A percentile compares a stretch with the other conserved stretches of the same genome.
Conservation (phyloP, 2,113 vertebrate genomes). For the Excalfactoria chinensis region DNA sequence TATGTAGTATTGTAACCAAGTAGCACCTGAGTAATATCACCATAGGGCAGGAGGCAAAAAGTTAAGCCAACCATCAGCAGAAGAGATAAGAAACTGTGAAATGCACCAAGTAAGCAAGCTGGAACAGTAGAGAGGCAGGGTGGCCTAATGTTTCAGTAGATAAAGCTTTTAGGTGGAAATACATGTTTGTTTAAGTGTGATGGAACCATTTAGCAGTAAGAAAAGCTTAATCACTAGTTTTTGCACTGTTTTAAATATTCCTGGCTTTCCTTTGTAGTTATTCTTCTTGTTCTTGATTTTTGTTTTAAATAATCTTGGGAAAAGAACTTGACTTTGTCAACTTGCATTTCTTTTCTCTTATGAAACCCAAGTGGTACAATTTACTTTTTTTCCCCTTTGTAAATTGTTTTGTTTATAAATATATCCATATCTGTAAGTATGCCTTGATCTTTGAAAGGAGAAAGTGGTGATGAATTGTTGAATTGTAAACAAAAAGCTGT, state of each 20-base stretch:
- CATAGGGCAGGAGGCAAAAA: conserved; percentile 22
- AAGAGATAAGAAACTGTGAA: not conserved
- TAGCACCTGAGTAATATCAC: conserved; percentile 31
- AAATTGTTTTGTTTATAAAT: not conserved
- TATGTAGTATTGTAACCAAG: not conserved
- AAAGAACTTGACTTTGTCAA: not conserved
- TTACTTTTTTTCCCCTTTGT: not conserved
- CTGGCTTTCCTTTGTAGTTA: not conserved
- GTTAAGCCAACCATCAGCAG: not conserved
- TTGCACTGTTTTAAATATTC: not conserved
- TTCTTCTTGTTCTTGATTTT: not conserved
- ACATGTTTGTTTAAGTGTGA: not conserved
- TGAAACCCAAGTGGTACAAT: not conserved
- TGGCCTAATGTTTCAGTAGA: not conserved
- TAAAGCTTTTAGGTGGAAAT: not conserved
- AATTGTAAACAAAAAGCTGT: conserved; percentile 25
- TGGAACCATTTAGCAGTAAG: not conserved
- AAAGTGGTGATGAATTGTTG: not conserved
- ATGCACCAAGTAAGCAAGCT: not conserved
- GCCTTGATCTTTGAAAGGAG: not conserved
- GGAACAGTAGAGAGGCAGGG: not conserved
- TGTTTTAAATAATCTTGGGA: not conserved
- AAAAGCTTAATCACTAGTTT: not conserved
- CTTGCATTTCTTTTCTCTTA: not conserved
- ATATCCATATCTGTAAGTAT: not conserved